These are phyloP conservation scores for Luperina nickerlii DNA, from an alignment of 2,888 invertebrate genomes.

Conservation along the genomic window DNA sequence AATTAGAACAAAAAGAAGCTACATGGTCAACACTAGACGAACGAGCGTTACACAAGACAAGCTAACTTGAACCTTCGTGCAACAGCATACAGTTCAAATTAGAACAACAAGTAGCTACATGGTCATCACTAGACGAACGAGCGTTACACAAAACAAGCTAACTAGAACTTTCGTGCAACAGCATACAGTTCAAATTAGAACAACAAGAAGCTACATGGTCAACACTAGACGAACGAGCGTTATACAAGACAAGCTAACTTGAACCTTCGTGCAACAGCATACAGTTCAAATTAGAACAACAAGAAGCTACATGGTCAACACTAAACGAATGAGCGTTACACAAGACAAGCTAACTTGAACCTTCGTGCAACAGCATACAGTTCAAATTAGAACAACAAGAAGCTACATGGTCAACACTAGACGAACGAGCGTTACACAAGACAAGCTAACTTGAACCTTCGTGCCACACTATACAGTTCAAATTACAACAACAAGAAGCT, in stretches of 20 bases:
- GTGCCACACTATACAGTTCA: not conserved
- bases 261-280: not conserved
- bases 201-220: conserved; percentile 72
- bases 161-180: not conserved
- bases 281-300: not conserved
- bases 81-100: not conserved
- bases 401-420: conserved; percentile 68
- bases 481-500: not conserved
- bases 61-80: not conserved
- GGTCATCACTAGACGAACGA: too few species aligned
- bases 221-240: not conserved
- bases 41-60: not conserved
- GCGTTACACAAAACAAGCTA: too few species aligned
- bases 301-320: too few species aligned
- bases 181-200: conserved; percentile 49
- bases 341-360: not conserved
- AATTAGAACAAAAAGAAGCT: conserved; percentile 72
- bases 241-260: not conserved
- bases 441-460: not conserved
- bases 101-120: not conserved
- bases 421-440: not conserved
- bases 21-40: conserved; percentile 59
- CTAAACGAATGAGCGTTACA: too few species aligned
- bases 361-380: not conserved
- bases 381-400: conserved; percentile 67